phyloP scores from a whole-genome alignment of 2,797 vertebrate genomes.

The Oophaga sylvatica region DNA sequence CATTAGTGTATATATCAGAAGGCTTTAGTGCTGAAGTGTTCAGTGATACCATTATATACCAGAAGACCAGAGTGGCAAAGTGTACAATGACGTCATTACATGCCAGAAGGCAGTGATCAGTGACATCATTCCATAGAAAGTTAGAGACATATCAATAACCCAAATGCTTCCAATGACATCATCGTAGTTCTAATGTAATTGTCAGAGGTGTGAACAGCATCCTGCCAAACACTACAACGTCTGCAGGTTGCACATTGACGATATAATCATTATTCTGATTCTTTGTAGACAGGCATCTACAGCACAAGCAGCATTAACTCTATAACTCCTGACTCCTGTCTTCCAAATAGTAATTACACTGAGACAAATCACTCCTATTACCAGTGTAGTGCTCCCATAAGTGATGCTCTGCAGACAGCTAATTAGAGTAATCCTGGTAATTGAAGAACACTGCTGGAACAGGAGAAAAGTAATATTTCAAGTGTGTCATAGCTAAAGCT shows the following conservation, averaged over 20 bases:
- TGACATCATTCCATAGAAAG: too few relatives aligned
- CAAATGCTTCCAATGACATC: too few relatives aligned
- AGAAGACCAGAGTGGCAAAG: background rate
- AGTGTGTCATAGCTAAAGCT: background rate
- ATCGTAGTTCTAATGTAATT: too few relatives aligned
- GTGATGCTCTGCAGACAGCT: constrained; percentile 4
- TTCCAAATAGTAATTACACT: constrained; percentile 6
- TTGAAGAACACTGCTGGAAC: background rate
- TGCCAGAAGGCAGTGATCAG: background rate
- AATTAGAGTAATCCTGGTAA: constrained; percentile 35
- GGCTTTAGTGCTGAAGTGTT: background rate
- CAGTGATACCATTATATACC: background rate
- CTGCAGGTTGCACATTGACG: too few relatives aligned
- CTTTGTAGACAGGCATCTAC: background rate
- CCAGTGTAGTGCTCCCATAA: background rate
- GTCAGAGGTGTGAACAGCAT: too few relatives aligned
- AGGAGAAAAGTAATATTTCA: background rate
- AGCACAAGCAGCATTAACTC: background rate
- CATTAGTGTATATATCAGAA: background rate
- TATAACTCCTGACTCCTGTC: background rate
- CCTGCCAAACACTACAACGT: too few relatives aligned
- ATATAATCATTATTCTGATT: background rate
- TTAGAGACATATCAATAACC: too few relatives aligned
- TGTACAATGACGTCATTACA: background rate
- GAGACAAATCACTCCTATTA: constrained; percentile 1